phyloP scores from a whole-genome alignment of 2,888 invertebrate species.

The Patella caerulea region DNA sequence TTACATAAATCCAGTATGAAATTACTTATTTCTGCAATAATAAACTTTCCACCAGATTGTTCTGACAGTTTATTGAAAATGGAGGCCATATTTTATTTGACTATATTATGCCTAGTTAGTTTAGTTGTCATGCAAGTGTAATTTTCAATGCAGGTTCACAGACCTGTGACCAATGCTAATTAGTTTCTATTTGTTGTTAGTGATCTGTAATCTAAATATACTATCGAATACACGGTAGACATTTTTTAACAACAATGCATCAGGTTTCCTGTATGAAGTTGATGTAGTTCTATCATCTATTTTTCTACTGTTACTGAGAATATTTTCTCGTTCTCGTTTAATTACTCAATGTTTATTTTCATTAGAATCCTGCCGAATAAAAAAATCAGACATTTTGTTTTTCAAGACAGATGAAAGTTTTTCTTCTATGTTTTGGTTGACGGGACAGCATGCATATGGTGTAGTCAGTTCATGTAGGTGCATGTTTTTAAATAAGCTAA shows the following conservation, averaged over 20 bases:
- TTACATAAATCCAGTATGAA: too few relatives aligned
- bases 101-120: background rate
- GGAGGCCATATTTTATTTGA: background rate
- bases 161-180: too few relatives aligned
- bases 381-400: background rate
- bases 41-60: background rate
- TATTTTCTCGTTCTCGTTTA: background rate
- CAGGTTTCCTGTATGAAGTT: too few relatives aligned
- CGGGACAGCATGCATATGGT: background rate
- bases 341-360: constrained; percentile 2
- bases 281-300: too few relatives aligned
- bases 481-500: background rate
- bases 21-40: too few relatives aligned
- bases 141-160: background rate
- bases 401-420: background rate
- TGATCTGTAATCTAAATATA: too few relatives aligned
- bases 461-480: background rate
- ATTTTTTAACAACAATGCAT: too few relatives aligned
- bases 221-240: too few relatives aligned
- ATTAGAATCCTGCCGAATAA: too few relatives aligned
- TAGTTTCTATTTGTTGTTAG: too few relatives aligned
- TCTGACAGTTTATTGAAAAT: background rate
- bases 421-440: background rate
- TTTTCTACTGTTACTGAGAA: background rate
- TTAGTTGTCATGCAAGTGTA: background rate